phyloP scores from a whole-genome alignment of 1,140 invertebrate genomes.

The Anadara kagoshimensis region DNA sequence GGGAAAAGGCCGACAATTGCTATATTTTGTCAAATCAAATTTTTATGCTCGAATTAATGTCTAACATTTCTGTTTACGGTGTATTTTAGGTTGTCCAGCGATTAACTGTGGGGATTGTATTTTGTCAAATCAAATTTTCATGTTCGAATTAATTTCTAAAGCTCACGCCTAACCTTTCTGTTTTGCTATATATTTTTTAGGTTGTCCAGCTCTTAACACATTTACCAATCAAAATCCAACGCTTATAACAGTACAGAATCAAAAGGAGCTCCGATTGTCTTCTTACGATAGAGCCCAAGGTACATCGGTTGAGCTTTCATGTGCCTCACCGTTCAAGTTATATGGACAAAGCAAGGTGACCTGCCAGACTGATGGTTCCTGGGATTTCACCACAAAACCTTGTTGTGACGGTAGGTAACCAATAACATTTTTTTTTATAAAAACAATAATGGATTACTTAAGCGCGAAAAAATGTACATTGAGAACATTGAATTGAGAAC shows the following conservation, averaged over 20 bases:
- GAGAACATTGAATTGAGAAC: too few species aligned
- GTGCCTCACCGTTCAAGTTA: slow-evolving; percentile 8
- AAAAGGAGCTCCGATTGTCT: slow-evolving; percentile 26
- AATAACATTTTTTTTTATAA: too few species aligned
- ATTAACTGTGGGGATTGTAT: too few species aligned
- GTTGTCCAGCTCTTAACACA: slow-evolving; percentile 25
- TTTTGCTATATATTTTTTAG: slow-evolving; percentile 11
- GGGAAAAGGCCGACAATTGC: too few species aligned
- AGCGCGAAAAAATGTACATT: too few species aligned
- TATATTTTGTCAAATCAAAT: too few species aligned
- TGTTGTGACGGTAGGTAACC: slow-evolving; percentile 7
- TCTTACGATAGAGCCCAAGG: slow-evolving; percentile 28
- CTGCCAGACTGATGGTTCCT: slow-evolving; percentile 21
- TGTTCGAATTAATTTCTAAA: too few species aligned
- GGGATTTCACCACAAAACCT: slow-evolving; percentile 25
- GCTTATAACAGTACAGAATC: slow-evolving; percentile 21
- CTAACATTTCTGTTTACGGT: too few species aligned
- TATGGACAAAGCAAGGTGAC: slow-evolving; percentile 25
- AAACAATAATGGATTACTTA: too few species aligned
- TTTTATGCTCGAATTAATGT: too few species aligned
- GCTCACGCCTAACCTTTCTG: not conserved
- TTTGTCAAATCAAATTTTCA: too few species aligned
- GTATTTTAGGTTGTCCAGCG: too few species aligned
- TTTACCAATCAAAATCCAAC: slow-evolving; percentile 5
- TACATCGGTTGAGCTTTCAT: slow-evolving; percentile 22